These are phyloP conservation scores for Eurystomus glaucurus DNA, from an alignment of 2,797 vertebrate species.

Conservation along the genomic window DNA sequence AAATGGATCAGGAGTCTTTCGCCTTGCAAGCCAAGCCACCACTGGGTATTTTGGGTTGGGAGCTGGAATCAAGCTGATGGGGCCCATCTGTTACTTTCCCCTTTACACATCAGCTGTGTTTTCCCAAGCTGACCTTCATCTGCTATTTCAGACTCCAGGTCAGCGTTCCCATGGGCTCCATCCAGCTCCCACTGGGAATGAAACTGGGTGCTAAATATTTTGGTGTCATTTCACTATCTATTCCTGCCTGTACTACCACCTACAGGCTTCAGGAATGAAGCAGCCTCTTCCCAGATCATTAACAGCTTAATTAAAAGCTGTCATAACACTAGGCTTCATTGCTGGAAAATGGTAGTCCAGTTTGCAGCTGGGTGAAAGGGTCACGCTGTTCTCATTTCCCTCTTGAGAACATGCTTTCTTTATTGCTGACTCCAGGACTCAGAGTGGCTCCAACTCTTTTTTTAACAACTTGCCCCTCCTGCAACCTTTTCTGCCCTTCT, in stretches of 20 bases:
- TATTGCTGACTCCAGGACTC: neutral
- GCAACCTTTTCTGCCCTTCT: neutral
- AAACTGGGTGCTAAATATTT: slow-evolving; percentile 56
- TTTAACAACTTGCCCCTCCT: neutral
- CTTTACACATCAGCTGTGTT: slow-evolving; percentile 63
- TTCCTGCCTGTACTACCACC: slow-evolving; percentile 58
- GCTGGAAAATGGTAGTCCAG: slow-evolving; percentile 23
- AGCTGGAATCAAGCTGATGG: slow-evolving; percentile 6
- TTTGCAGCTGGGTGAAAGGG: slow-evolving; percentile 25
- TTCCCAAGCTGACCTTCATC: slow-evolving; percentile 61
- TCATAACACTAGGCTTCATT: slow-evolving; percentile 40
- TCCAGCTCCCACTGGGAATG: slow-evolving; percentile 32
- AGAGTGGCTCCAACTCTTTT: neutral
- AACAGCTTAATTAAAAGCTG: slow-evolving; percentile 71
- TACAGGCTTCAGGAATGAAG: slow-evolving; percentile 65
- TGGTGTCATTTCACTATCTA: slow-evolving; percentile 48
- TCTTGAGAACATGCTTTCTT: neutral
- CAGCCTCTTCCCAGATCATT: slow-evolving; percentile 57
- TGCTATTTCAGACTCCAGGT: slow-evolving; percentile 62
- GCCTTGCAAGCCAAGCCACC: neutral
- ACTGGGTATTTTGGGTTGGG: slow-evolving; percentile 35
- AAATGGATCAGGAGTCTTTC: slow-evolving; percentile 43
- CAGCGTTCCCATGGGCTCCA: neutral
- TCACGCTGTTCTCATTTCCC: neutral
- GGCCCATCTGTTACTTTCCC: slow-evolving; percentile 51